Evolutionary conservation across 2,113 vertebrate species (phyloP).

Genomic region (Pteropus alecto): DNA sequence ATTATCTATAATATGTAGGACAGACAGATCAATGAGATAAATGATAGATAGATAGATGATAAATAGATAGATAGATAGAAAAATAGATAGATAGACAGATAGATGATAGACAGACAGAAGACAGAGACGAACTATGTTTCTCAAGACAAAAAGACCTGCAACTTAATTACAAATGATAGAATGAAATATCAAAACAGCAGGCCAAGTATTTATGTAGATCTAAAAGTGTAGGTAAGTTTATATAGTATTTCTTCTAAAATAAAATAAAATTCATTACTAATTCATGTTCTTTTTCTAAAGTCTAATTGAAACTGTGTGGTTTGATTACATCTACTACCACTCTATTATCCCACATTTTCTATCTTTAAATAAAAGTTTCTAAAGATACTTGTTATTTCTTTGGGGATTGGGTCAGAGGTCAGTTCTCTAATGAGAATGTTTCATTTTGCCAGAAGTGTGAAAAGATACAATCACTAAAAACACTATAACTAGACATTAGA

Average conservation of each 20-base stretch:
- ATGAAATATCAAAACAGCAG: neutral
- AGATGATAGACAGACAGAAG: neutral
- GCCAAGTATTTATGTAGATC: neutral
- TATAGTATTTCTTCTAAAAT: neutral
- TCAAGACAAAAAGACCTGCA: neutral
- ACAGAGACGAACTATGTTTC: neutral
- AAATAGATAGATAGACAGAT: neutral
- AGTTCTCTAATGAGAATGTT: slow-evolving; percentile 14
- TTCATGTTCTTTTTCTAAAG: slow-evolving; percentile 12
- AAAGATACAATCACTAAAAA: slow-evolving; percentile 37
- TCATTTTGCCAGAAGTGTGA: neutral
- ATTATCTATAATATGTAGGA: neutral
- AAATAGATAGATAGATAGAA: neutral
- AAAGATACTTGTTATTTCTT: slow-evolving; percentile 18
- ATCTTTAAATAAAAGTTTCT: slow-evolving; percentile 49
- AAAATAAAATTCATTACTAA: neutral
- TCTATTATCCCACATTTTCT: neutral
- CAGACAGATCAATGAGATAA: neutral
- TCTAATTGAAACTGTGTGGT: slow-evolving; percentile 11
- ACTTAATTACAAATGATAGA: neutral
- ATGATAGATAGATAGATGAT: neutral
- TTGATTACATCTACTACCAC: neutral
- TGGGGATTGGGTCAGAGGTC: neutral
- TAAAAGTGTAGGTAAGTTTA: neutral
- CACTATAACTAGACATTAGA: slow-evolving; percentile 45